These are phyloP conservation scores for Pseudanteris insignis DNA, from an alignment of 2,888 invertebrate genomes.

Conservation along the genomic window DNA sequence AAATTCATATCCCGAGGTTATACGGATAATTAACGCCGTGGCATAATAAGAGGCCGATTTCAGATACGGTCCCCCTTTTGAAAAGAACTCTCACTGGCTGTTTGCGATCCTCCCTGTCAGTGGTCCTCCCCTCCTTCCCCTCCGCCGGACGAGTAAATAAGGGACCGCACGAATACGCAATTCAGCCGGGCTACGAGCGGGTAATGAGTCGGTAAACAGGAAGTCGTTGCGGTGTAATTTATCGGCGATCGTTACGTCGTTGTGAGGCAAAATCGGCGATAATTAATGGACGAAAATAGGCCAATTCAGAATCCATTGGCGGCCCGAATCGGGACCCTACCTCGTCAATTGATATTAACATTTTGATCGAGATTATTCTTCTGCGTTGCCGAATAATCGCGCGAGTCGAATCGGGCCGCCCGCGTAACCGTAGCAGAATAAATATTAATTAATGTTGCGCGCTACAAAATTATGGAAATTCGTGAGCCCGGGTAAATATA, in stretches of 20 bases:
- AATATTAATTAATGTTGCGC: constrained; percentile 16
- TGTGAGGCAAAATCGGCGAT: not conserved
- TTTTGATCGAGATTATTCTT: constrained; percentile 17
- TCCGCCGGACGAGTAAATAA: not conserved
- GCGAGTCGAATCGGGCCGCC: too few species aligned
- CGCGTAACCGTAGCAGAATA: not conserved
- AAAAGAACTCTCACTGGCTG: constrained; percentile 7
- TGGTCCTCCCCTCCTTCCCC: not conserved
- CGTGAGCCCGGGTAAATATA: constrained; percentile 2
- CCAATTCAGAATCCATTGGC: not conserved
- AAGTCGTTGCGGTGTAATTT: constrained; percentile 21
- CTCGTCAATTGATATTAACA: constrained; percentile 22
- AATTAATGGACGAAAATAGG: constrained; percentile 13
- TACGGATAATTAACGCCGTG: constrained; percentile 35
- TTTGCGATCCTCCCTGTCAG: too few species aligned
- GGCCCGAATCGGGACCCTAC: not conserved
- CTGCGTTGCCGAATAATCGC: not conserved
- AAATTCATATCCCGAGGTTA: constrained; percentile 26
- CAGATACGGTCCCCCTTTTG: constrained; percentile 6
- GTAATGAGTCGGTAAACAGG: constrained; percentile 36
- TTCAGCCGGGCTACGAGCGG: constrained; percentile 4
- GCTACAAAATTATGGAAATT: constrained; percentile 12
- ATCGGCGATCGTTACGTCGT: constrained; percentile 12
- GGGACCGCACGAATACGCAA: constrained; percentile 2
- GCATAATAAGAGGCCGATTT: constrained; percentile 27